Evolutionary conservation across 2,888 invertebrate species (phyloP).

Genomic region (Hyppa rectilinea): DNA sequence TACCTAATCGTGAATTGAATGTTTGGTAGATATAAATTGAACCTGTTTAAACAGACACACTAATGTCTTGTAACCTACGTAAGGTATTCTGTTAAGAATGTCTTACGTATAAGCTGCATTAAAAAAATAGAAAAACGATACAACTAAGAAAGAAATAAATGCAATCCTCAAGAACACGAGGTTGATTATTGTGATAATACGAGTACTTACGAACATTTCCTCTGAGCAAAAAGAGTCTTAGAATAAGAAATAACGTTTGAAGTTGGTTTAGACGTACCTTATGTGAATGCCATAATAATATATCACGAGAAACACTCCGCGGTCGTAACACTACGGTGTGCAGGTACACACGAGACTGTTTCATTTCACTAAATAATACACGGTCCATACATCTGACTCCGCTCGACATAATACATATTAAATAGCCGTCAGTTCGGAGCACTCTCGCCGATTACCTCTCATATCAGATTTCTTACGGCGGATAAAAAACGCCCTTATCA

Average conservation of each 20-base stretch:
- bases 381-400: constrained; percentile 61
- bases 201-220: neutral
- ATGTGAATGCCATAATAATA: neutral
- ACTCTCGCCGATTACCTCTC: constrained; percentile 76
- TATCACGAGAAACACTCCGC: neutral
- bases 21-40: neutral
- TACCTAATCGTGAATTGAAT: neutral
- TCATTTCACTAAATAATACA: constrained; percentile 65
- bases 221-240: neutral
- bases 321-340: neutral
- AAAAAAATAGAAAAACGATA: too few species aligned
- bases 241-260: constrained; percentile 13
- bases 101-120: neutral
- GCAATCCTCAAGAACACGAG: too few species aligned
- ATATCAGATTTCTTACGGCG: constrained; percentile 73
- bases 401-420: constrained; percentile 74
- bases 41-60: neutral
- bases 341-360: constrained; percentile 38
- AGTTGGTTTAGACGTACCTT: neutral
- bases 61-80: neutral
- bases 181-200: neutral
- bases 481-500: constrained; percentile 69
- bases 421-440: constrained; percentile 66
- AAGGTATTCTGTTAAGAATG: too few species aligned
- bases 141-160: too few species aligned